Conservation (phyloP, 1,140 invertebrate species). For the Caligus rogercresseyi region DNA sequence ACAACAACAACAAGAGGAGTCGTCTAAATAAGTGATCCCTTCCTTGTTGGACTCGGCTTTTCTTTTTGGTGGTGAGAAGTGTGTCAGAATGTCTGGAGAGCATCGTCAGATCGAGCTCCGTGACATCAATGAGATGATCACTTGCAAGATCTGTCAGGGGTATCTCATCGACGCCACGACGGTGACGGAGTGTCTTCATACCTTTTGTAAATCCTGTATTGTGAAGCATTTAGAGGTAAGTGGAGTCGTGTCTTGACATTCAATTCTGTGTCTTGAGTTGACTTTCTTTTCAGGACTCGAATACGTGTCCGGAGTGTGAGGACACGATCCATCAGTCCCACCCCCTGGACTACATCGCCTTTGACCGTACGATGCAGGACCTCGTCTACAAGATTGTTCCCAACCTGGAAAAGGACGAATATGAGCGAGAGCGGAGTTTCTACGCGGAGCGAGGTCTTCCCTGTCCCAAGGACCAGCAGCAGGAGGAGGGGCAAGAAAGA, state of each 20-base stretch:
- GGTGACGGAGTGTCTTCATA: constrained; percentile 91
- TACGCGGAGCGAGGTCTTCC: constrained; percentile 60
- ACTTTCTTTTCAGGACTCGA: no score
- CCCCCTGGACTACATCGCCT: constrained; percentile 87
- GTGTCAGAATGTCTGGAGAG: not conserved
- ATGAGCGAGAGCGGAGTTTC: constrained; percentile 58
- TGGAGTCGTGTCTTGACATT: no score
- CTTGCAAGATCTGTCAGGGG: constrained; percentile 36
- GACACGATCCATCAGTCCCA: constrained; percentile 95
- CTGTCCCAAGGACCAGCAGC: constrained; percentile 61
- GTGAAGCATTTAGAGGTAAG: constrained; percentile 94
- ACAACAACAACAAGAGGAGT: not conserved
- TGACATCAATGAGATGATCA: constrained; percentile 20
- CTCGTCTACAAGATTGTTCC: constrained; percentile 94
- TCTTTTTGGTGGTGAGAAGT: no score
- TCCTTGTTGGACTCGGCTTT: no score
- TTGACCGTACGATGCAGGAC: constrained; percentile 95
- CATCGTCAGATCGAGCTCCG: not conserved
- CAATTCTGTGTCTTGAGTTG: no score
- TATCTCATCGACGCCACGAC: constrained; percentile 94
- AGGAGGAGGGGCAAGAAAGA: constrained; percentile 37
- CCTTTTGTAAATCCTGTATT: constrained; percentile 92
- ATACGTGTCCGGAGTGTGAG: constrained; percentile 88
- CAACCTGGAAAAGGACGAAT: constrained; percentile 66
- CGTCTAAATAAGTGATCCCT: no score